Conservation (phyloP, 2,797 vertebrate species). For the Gephyroberyx darwinii region DNA sequence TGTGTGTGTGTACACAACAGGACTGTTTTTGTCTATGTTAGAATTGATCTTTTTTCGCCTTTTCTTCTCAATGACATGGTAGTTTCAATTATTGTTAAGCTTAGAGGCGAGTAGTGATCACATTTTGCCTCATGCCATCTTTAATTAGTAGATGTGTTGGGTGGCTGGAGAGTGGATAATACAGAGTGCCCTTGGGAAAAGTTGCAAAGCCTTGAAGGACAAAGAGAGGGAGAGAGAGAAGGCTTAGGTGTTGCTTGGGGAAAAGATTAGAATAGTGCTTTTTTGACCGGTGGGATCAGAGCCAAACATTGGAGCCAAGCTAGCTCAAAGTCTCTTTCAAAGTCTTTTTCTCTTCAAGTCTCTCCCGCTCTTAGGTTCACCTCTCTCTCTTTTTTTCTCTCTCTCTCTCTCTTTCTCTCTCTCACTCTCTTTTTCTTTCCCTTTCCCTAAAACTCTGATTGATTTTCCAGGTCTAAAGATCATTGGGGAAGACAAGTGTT, state of each 20-base stretch:
- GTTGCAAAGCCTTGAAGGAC: constrained; percentile 64
- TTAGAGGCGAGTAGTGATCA: constrained; percentile 49
- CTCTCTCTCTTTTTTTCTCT: constrained; percentile 26
- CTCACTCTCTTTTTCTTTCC: constrained; percentile 21
- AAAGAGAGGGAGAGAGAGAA: constrained; percentile 8
- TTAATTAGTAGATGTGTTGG: constrained; percentile 60
- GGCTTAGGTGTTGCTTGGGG: constrained; percentile 55
- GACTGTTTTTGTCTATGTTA: background rate
- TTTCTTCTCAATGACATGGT: constrained; percentile 43
- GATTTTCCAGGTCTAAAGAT: constrained; percentile 46
- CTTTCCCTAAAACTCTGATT: constrained; percentile 36
- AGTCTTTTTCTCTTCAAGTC: constrained; percentile 11
- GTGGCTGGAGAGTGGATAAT: constrained; percentile 62
- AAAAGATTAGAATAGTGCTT: constrained; percentile 64
- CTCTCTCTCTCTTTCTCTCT: constrained; percentile 8
- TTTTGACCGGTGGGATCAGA: constrained; percentile 53
- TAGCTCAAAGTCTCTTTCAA: constrained; percentile 36
- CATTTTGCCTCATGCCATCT: constrained; percentile 61
- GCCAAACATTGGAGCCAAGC: constrained; percentile 53
- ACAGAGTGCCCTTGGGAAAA: constrained; percentile 62
- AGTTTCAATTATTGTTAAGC: constrained; percentile 52
- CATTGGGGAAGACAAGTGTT: constrained; percentile 16
- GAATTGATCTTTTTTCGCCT: constrained; percentile 16
- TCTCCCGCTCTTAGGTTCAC: constrained; percentile 11
- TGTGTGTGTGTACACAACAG: background rate